These are phyloP conservation scores for Chroicocephalus ridibundus DNA, from an alignment of 2,113 vertebrate species.

Conservation along the genomic window DNA sequence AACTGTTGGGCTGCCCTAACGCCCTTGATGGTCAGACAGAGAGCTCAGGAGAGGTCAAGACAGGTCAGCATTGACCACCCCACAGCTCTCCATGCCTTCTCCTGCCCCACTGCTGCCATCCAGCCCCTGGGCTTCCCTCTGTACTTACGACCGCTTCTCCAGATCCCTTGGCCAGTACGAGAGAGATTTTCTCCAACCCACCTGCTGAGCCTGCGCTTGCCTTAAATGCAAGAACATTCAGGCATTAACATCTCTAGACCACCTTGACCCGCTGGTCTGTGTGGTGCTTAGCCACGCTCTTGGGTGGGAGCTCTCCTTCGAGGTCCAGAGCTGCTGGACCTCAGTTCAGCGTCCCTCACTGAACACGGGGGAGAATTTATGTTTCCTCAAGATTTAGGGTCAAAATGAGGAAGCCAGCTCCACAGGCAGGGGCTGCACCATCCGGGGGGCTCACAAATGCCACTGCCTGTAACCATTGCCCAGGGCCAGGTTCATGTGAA, in stretches of 20 bases:
- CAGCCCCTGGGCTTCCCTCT: background rate
- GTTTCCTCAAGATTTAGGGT: background rate
- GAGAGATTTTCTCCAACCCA: background rate
- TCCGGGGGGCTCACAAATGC: background rate
- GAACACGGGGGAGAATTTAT: background rate
- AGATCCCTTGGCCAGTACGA: no score
- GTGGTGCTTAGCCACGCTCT: background rate
- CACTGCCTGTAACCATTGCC: background rate
- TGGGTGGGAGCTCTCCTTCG: background rate
- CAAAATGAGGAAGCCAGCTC: background rate
- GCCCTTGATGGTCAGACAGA: background rate
- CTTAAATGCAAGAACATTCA: background rate
- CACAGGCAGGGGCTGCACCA: no score
- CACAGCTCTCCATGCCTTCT: background rate
- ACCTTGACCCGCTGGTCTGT: background rate
- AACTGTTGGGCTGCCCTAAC: accelerated
- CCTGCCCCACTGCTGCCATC: background rate
- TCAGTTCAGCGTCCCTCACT: background rate
- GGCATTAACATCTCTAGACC: background rate
- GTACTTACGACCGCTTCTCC: background rate
- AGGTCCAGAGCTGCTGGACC: background rate
- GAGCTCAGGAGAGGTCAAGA: background rate
- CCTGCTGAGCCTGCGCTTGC: background rate
- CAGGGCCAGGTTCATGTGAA: background rate
- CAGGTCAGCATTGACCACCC: background rate